These are phyloP conservation scores for Emydocephalus ijimae DNA, from an alignment of 2,113 vertebrate species.

Conservation along the genomic window DNA sequence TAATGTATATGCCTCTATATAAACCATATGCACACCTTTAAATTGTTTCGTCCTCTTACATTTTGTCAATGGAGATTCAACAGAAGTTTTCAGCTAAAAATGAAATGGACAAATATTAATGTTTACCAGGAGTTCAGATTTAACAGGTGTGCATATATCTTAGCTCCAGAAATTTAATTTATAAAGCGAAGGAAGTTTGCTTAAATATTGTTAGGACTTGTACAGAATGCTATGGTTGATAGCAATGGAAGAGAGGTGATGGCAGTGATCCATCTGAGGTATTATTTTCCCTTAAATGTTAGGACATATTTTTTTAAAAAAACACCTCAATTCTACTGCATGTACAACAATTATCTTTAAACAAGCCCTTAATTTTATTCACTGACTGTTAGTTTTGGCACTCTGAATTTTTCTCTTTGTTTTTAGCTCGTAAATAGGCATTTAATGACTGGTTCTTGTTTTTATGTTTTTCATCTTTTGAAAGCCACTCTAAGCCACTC, in stretches of 20 bases:
- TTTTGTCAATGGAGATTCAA: conserved; percentile 18
- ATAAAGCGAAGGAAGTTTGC: conserved; percentile 29
- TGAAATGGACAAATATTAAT: conserved; percentile 15
- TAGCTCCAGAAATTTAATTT: conserved; percentile 3
- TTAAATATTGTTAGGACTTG: not conserved
- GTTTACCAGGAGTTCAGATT: not conserved
- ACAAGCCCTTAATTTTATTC: not conserved
- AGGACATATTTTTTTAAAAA: not conserved
- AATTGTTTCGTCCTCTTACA: conserved; percentile 29
- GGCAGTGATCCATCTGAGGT: not conserved
- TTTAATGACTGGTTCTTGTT: not conserved
- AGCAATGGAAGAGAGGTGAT: not conserved
- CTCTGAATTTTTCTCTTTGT: not conserved
- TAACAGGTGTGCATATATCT: conserved; percentile 26
- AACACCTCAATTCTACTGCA: not conserved
- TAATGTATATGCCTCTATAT: conserved; percentile 11
- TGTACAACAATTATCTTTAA: not conserved
- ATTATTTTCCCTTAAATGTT: not conserved
- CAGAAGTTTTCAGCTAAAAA: conserved; percentile 30
- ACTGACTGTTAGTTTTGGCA: not conserved
- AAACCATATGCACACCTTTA: conserved; percentile 29
- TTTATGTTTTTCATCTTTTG: not conserved
- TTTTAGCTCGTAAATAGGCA: not conserved
- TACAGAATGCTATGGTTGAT: not conserved
- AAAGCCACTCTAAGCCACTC: not conserved